Base-by-base conservation (phyloP, 1,140 invertebrate species). In the Adelges cooleyi region DNA sequence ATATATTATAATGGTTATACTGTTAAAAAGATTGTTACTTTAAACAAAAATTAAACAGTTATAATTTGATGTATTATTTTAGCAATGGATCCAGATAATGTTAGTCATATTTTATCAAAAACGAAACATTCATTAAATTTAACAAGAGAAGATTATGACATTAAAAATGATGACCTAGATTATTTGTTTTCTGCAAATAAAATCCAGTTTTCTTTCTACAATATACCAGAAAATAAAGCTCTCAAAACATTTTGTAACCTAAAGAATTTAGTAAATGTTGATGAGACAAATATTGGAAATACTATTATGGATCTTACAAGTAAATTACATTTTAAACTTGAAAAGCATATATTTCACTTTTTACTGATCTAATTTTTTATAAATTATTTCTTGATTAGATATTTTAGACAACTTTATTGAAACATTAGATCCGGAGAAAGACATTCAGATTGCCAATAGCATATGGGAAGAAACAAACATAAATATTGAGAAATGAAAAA, bases 291-390 rank as follows among this genome's bases (percentile, higher is more conserved):
- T 2, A 20, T 46, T 44, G 42, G 27, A 4, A 48, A 62, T 48
- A 44, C 44, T n/a, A 18, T 48, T 20, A 62, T 62, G 56, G 56
- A 62, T 33, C 56, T 62, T 2, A 62, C 56, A 29, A 62, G 56
- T 62, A 62, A 48, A 44, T 44, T n/a, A 33, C 29, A 5, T 33
- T 33, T 33, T 11, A 6, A 33, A 33, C 11, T n/a, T 33, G 29
- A 11, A 11, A 33, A 33, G 5, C 5, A 33, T 33, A 33, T n/a
- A n/a, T n/a, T n/a, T n/a, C n/a, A n/a, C n/a, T n/a, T n/a, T n/a
- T n/a, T n/a, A n/a, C n/a, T n/a, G n/a, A n/a, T 33, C 29, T 33
- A 33, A 33, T 33, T 5, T 6, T 33, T 33, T 33, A 33, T 33
- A 6, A n/a, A 27, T 27, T 6, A 23, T 23, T 40, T n/a, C n/a